Evolutionary conservation across 2,113 vertebrate genomes (phyloP).

Genomic region (Speoplatyrhinus poulsoni): DNA sequence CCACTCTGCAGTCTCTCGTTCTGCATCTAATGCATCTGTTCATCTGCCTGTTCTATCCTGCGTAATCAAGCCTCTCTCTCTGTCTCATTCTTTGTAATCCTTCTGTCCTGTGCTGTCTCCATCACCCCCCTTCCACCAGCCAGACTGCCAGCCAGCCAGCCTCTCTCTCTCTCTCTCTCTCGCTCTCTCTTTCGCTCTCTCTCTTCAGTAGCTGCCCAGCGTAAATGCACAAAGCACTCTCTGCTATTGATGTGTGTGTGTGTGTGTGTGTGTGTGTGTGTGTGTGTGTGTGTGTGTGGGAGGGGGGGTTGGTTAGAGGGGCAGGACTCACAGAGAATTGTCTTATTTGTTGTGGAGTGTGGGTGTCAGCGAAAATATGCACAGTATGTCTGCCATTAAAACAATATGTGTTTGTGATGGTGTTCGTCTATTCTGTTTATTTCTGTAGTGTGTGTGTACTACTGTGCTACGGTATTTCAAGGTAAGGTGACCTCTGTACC

Average conservation of each 20-base stretch:
- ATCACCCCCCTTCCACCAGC: slow-evolving; percentile 12
- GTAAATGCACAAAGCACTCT: slow-evolving; percentile 73
- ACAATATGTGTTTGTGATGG: slow-evolving; percentile 43
- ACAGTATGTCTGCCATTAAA: slow-evolving; percentile 58
- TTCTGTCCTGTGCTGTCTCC: slow-evolving; percentile 16
- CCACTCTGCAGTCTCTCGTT: background rate
- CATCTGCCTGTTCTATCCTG: background rate
- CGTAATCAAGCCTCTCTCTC: background rate
- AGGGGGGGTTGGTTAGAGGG: slow-evolving; percentile 32
- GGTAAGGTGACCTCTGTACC: slow-evolving; percentile 50
- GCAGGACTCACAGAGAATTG: slow-evolving; percentile 41
- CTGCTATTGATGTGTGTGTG: slow-evolving; percentile 64
- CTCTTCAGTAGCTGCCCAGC: slow-evolving; percentile 52
- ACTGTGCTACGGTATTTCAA: slow-evolving; percentile 61
- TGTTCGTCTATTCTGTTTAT: slow-evolving; percentile 4
- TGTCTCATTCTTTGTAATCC: slow-evolving; percentile 46
- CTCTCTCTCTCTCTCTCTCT: slow-evolving; percentile 54
- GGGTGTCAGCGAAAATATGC: slow-evolving; percentile 58
- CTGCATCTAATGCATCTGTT: slow-evolving; percentile 1
- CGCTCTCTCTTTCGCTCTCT: slow-evolving; percentile 40
- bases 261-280: slow-evolving; percentile 51
- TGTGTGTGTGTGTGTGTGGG: slow-evolving; percentile 35
- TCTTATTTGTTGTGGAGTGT: slow-evolving; percentile 33
- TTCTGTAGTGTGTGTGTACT: slow-evolving; percentile 27
- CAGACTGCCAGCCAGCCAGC: too few species aligned